A percentile compares a stretch with the other conserved stretches of the same genome.
Conservation (phyloP, 2,797 vertebrate species). For the Gallirallus australis region DNA sequence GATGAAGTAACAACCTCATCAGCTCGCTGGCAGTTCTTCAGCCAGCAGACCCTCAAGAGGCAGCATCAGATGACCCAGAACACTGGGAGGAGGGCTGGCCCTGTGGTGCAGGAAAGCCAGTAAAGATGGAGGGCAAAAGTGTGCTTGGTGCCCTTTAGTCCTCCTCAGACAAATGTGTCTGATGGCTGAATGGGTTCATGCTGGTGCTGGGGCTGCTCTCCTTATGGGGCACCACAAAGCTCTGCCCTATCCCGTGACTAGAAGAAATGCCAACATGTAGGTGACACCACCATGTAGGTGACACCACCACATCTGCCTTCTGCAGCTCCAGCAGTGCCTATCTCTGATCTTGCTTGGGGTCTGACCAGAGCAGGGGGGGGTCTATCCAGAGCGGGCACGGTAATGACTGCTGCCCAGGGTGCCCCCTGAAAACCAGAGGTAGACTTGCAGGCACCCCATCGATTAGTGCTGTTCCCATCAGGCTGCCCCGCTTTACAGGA, state of each 20-base stretch:
- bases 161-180: background rate
- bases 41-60: background rate
- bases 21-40: background rate
- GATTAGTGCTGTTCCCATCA: accelerated
- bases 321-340: background rate
- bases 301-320: background rate
- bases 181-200: background rate
- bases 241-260: background rate
- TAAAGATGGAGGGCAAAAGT: background rate
- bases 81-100: background rate
- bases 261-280: background rate
- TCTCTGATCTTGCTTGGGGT: background rate
- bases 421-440: background rate
- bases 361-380: background rate
- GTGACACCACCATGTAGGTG: background rate
- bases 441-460: background rate
- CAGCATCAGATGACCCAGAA: background rate
- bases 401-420: background rate
- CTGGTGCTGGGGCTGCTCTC: background rate
- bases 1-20: accelerated
- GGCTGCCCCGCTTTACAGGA: background rate
- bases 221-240: background rate
- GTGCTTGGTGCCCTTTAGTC: background rate
- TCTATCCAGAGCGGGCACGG: background rate
- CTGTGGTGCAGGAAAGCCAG: too few relatives aligned